Base-by-base conservation (phyloP, 64 coral and sea anemone species). In the Catalaphyllia jardinei region DNA sequence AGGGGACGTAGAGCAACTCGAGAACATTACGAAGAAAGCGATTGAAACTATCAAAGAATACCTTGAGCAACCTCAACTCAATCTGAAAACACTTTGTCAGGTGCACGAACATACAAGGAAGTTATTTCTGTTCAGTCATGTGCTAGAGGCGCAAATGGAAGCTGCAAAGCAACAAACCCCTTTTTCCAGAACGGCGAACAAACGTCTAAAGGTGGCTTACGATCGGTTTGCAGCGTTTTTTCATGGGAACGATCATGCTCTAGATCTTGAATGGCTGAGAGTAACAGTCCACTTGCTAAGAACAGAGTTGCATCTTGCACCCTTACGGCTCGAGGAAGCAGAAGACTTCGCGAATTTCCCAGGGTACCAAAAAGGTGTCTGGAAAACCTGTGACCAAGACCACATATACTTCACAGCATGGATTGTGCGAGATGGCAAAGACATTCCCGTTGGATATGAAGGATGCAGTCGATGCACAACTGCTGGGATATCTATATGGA, bases 331-430 rank as follows among this genome's bases (percentile, higher is more conserved):
- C 13, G 52, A 80, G 13, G 6, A 80, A 31, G 11, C 78, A 0
- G 31, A 30, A 60, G 78, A 80, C 27, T 80, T 80, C 6, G 78
- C 17, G 4, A 80, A 62, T 31, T 80, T 80, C 57, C 78, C 78
- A 80, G 78, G 78, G 28, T 80, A 30, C 29, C 11, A 25, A 19
- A 61, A n/a, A 10, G 78, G 57, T 13, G 57, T 61, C n/a, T 80
- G 78, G 78, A 80, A 61, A 61, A 18, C 35, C 31, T 80, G 55
- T 14, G 57, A 80, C 18, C 52, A 80, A 17, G n/a, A 16, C 9
- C 52, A 61, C 8, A 28, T 80, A 0, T 61, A 62, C 16, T 80
- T 61, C 78, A 62, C 55, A 16, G 57, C 54, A 80, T 31, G 10
- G 14, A 60, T 80, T 8, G 25, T 80, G 55, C 78, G 78, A 15